These are phyloP conservation scores for Vespertilio murinus DNA, from an alignment of 2,797 vertebrate genomes.

Conservation along the genomic window DNA sequence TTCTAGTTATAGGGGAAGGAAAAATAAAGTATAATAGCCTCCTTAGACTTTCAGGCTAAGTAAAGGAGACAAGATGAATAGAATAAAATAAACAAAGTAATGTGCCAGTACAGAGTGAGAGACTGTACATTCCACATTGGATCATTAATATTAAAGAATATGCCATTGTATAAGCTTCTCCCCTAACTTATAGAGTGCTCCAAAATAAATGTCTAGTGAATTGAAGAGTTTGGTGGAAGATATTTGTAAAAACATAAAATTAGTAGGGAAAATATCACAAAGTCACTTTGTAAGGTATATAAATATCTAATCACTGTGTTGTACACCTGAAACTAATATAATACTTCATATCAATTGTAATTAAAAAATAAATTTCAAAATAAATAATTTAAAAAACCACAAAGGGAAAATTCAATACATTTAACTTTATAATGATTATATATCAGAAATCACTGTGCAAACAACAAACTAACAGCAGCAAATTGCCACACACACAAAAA, in stretches of 20 bases:
- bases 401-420: not conserved
- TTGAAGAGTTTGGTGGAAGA: not conserved
- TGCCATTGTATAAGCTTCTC: not conserved
- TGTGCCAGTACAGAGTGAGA: not conserved
- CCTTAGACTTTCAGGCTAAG: not conserved
- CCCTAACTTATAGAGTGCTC: not conserved
- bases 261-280: not conserved
- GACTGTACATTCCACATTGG: not conserved
- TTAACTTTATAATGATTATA: not conserved
- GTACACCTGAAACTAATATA: not conserved
- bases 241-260: not conserved
- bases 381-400: not conserved
- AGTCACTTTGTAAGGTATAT: not conserved
- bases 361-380: not conserved
- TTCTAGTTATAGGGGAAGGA: not conserved
- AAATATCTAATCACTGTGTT: not conserved
- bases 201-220: not conserved
- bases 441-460: not conserved
- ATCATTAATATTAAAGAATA: not conserved
- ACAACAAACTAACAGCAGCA: not conserved
- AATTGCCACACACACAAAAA: not conserved
- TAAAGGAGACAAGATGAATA: not conserved
- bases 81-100: conserved; percentile 28
- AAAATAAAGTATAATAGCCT: not conserved
- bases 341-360: not conserved